These are phyloP conservation scores for Acanthosepion pharaonis DNA, from an alignment of 2,888 invertebrate genomes.

Conservation along the genomic window DNA sequence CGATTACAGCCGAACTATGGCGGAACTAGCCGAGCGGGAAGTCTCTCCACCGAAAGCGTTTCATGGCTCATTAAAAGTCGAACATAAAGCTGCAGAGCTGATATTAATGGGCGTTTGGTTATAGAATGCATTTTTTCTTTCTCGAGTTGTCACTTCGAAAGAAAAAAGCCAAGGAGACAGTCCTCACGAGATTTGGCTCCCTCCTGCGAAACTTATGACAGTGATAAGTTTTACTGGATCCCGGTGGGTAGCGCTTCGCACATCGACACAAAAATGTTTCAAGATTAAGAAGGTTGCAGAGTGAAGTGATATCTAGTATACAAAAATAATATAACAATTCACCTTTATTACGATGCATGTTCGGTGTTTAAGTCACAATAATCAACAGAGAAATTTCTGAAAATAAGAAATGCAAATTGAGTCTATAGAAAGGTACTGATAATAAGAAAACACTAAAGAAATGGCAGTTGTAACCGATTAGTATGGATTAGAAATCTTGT, in stretches of 20 bases:
- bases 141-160: not conserved
- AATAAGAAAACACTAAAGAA: too few relatives aligned
- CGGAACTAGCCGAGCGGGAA: slow-evolving; percentile 33
- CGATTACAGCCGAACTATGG: slow-evolving; percentile 22
- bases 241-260: not conserved
- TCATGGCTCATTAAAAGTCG: not conserved
- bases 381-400: not conserved
- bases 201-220: not conserved
- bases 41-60: slow-evolving; percentile 6
- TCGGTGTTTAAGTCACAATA: not conserved
- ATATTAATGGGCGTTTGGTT: not conserved
- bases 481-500: too few relatives aligned
- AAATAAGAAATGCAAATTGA: not conserved
- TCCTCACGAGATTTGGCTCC: not conserved
- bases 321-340: not conserved
- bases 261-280: not conserved
- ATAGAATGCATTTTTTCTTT: slow-evolving; percentile 33
- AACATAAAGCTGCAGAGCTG: slow-evolving; percentile 33
- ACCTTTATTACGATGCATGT: not conserved
- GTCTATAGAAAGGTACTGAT: too few relatives aligned
- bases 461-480: too few relatives aligned
- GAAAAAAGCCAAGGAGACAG: slow-evolving; percentile 12
- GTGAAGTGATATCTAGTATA: not conserved
- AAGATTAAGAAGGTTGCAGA: not conserved
- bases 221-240: not conserved